A percentile compares a stretch with the other conserved stretches of the same genome.
Evolutionary conservation across 2,113 vertebrate genomes (phyloP).

Genomic region (Formicarius rufipectus): DNA sequence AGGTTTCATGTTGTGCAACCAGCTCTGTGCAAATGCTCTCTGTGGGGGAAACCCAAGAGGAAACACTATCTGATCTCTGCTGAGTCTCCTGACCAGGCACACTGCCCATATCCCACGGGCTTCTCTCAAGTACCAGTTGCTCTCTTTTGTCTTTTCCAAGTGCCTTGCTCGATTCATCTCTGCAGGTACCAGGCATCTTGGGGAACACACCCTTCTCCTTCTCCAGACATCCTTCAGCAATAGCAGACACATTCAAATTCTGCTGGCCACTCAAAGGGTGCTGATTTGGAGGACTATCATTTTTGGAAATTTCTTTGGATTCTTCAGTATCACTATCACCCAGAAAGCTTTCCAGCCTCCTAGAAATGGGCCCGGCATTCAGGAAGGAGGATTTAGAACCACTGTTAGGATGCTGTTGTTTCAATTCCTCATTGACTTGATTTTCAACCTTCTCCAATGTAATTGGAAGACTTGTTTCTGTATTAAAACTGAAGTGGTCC

Average conservation of each 20-base stretch:
- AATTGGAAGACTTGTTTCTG: constrained; percentile 35
- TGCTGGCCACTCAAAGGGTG: neutral
- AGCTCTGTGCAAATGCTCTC: constrained; percentile 77
- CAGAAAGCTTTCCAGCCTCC: constrained; percentile 84
- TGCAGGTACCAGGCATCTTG: neutral
- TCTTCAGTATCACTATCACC: constrained; percentile 81
- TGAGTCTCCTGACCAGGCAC: neutral
- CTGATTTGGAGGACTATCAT: neutral
- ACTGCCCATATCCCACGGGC: neutral
- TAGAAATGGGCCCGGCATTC: constrained; percentile 88
- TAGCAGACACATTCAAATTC: neutral
- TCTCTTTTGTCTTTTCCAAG: constrained; percentile 12
- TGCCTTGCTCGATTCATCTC: neutral
- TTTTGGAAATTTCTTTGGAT: constrained; percentile 59
- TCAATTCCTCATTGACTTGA: constrained; percentile 65
- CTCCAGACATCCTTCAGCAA: neutral
- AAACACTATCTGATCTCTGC: constrained; percentile 5
- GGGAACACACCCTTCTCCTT: neutral
- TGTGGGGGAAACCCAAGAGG: constrained; percentile 19
- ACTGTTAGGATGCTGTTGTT: constrained; percentile 12
- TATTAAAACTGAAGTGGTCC: constrained; percentile 67
- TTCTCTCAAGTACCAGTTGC: neutral
- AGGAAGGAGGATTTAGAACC: constrained; percentile 68
- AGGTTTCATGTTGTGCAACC: constrained; percentile 82
- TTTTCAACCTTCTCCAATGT: constrained; percentile 49